phyloP scores from a whole-genome alignment of 2,113 vertebrate genomes.

The Bungarus multicinctus region DNA sequence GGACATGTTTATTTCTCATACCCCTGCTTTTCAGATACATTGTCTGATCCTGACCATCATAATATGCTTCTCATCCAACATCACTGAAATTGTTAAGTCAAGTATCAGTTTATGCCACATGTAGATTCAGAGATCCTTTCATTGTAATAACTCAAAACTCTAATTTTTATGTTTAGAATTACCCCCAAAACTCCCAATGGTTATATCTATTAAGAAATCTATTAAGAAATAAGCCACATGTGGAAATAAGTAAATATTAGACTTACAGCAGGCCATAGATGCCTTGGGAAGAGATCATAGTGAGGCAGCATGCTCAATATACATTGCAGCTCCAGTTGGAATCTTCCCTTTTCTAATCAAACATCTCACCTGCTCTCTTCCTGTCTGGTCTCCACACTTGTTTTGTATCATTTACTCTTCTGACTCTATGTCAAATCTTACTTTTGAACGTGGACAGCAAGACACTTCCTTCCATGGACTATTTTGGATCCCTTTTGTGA shows the following conservation, averaged over 20 bases:
- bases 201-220: not conserved
- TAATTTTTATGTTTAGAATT: not conserved
- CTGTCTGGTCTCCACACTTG: not conserved
- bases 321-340: not conserved
- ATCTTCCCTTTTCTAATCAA: conserved; percentile 6
- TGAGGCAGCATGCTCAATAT: not conserved
- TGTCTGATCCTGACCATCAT: not conserved
- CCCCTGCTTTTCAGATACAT: not conserved
- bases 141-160: not conserved
- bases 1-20: not conserved
- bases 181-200: not conserved
- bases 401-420: conserved; percentile 9
- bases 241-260: not conserved
- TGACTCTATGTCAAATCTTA: not conserved
- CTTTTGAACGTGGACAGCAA: conserved; percentile 27
- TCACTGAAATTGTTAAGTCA: not conserved
- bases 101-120: not conserved
- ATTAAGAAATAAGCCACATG: not conserved
- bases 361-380: not conserved
- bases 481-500: not conserved
- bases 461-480: conserved; percentile 39
- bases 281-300: not conserved
- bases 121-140: not conserved
- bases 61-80: not conserved
- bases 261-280: not conserved